These are phyloP conservation scores for Dermatemys mawii DNA, from an alignment of 2,113 vertebrate species.

Conservation along the genomic window DNA sequence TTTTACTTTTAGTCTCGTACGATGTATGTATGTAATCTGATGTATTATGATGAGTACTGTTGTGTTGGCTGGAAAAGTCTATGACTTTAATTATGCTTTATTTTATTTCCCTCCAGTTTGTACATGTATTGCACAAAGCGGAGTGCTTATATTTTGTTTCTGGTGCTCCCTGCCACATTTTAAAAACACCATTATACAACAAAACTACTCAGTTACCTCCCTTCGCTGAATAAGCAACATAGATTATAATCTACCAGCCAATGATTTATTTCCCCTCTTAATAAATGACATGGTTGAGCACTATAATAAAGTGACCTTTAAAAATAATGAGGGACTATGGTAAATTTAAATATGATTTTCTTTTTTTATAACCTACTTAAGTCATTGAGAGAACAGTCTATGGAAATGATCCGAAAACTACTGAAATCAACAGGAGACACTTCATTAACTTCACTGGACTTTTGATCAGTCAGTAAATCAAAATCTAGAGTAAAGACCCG, in stretches of 20 bases:
- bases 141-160: neutral
- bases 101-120: neutral
- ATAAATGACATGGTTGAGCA: neutral
- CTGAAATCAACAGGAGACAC: neutral
- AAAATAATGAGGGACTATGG: neutral
- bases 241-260: neutral
- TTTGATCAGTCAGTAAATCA: neutral
- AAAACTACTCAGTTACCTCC: neutral
- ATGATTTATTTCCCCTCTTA: neutral
- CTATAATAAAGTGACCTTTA: neutral
- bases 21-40: no score
- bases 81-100: neutral
- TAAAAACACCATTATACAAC: neutral
- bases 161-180: neutral
- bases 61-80: neutral
- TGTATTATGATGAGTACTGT: neutral
- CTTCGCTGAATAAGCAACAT: conserved; percentile 5
- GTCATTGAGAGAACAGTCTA: neutral
- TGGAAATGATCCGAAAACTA: neutral
- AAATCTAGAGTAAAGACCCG: neutral
- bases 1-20: neutral
- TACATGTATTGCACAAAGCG: neutral
- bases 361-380: neutral
- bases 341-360: neutral
- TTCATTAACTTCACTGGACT: neutral